These are phyloP conservation scores for Saccostrea glomerata DNA, from an alignment of 1,140 invertebrate species.

Conservation along the genomic window DNA sequence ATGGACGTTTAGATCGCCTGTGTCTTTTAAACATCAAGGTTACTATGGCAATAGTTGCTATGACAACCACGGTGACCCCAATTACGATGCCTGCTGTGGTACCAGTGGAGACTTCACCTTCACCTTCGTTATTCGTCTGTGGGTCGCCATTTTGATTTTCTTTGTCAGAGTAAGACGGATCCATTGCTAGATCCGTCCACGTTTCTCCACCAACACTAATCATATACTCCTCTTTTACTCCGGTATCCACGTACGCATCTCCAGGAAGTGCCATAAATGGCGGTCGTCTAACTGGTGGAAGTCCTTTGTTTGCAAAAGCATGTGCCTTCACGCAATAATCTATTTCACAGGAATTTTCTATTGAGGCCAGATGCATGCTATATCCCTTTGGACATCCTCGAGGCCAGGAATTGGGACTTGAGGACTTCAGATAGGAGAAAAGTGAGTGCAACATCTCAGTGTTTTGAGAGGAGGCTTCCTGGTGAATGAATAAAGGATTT, in stretches of 20 bases:
- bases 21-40: neutral
- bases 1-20: neutral
- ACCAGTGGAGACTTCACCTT: neutral
- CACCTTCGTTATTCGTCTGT: neutral
- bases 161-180: neutral
- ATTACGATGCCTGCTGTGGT: neutral
- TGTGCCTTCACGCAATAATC: constrained; percentile 66
- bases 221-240: neutral
- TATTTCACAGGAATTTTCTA: constrained; percentile 69
- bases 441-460: neutral
- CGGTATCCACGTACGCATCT: constrained; percentile 34
- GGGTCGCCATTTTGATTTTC: neutral
- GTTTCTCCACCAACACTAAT: constrained; percentile 5
- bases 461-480: constrained; percentile 23
- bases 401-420: constrained; percentile 53
- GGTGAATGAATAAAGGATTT: constrained; percentile 61
- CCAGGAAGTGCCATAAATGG: constrained; percentile 61
- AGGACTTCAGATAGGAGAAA: constrained; percentile 17
- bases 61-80: neutral
- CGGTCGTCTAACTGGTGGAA: constrained; percentile 61
- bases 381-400: constrained; percentile 66
- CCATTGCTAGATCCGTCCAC: neutral
- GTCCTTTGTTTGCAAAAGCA: constrained; percentile 55
- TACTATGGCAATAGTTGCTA: neutral
- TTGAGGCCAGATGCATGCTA: constrained; percentile 66